Base-by-base conservation (phyloP, 2,113 vertebrate species). In the Dendrocopos noguchii region DNA sequence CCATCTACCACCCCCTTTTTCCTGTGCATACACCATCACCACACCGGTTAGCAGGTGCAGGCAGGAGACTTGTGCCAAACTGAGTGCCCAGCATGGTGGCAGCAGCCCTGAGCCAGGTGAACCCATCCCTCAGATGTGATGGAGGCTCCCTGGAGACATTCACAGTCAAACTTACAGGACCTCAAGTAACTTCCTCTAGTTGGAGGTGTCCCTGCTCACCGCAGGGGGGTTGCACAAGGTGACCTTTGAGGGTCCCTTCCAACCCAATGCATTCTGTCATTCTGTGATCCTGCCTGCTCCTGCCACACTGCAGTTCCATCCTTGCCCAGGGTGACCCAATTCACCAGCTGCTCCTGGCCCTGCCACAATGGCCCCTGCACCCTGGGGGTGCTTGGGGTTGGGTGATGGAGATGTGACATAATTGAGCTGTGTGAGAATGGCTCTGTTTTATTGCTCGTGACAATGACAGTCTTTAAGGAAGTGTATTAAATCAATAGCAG, bases 401-500 rank as follows among this genome's bases (percentile, higher is more conserved):
- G 84, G 94, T 96, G 97, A 96, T 94, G 91, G 96, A 95, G 93
- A 73, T 90, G 92, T 95, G 95, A 88, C 95, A 95, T 97, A 97
- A 98, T 94, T 96, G 98, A 97, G 95, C 96, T 96, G 96, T 92
- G 95, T 96, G 90, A 65, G 88, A 97, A 98, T 87, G 86, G 95
- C 96, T 97, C 70, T 19, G 7, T 97, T 98, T 98, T 98, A 98
- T 97, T 94, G 95, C 96, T 96, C 94, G 95, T 96, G 95, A 97
- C 98, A 98, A 97, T 97, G 96, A 96, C 29, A 47, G 97, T 97
- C 97, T 98, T 98, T 98, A 98, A 98, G 91, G 97, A 97, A 97
- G 97, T 97, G 97, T 95, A 97, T 98, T 98, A 98, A 98, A 98
- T 98, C 98, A 97, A 97, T 97, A 96, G 97, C 91, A 95, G 96